A percentile compares a stretch with the other conserved stretches of the same genome.
These are phyloP conservation scores for Girardinus metallicus DNA, from an alignment of 2,797 vertebrate species.

Conservation along the genomic window DNA sequence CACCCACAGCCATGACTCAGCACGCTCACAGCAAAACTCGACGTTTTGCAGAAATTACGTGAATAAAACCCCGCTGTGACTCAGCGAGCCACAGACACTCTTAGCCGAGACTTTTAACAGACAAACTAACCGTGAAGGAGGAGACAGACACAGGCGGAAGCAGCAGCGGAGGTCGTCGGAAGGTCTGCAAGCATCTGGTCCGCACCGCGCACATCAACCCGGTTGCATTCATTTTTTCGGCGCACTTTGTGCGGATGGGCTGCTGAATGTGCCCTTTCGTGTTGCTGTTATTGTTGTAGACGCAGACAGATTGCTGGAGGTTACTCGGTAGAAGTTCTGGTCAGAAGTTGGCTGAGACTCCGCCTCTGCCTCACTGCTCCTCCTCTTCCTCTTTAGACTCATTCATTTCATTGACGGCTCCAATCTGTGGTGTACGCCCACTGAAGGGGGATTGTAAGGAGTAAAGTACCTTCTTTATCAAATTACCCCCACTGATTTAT, in stretches of 20 bases:
- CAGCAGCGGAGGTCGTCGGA: background rate
- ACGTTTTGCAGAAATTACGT: background rate
- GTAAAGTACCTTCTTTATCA: background rate
- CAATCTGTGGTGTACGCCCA: background rate
- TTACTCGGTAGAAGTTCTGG: background rate
- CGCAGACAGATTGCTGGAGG: background rate
- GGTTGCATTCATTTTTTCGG: conserved; percentile 38
- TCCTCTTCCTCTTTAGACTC: background rate
- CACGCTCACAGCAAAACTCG: background rate
- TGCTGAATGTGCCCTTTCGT: background rate
- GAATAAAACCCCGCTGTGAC: background rate
- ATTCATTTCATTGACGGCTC: background rate
- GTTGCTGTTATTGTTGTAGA: fast-evolving
- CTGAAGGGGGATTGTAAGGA: background rate
- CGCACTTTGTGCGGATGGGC: fast-evolving
- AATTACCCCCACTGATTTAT: background rate
- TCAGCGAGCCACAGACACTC: background rate
- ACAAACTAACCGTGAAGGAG: conserved; percentile 35
- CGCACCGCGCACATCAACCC: background rate
- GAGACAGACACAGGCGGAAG: background rate
- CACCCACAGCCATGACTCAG: background rate
- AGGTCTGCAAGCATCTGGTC: conserved; percentile 16
- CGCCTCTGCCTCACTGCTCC: background rate
- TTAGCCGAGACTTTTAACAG: fast-evolving
- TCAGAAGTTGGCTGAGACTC: background rate